A percentile compares a stretch with the other conserved stretches of the same genome.
phyloP scores from a whole-genome alignment of 2,113 vertebrate species.

The Mugil cephalus region DNA sequence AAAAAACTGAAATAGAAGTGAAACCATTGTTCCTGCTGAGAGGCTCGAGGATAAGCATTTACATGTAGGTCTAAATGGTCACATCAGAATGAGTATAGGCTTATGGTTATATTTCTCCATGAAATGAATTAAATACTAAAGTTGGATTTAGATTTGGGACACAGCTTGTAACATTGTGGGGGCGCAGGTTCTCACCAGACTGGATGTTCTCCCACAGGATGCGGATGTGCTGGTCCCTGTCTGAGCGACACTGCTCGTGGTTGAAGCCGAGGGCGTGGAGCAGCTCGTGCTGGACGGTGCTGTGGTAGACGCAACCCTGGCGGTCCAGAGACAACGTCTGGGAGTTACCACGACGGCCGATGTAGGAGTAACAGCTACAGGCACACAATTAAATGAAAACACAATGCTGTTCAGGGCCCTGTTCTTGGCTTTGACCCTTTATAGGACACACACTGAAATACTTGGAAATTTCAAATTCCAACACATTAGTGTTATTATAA shows the following conservation, averaged over 20 bases:
- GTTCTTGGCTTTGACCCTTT: too few species aligned
- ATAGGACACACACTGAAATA: too few species aligned
- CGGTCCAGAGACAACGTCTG: conserved; percentile 76
- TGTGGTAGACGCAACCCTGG: conserved; percentile 74
- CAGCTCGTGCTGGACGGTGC: conserved; percentile 78
- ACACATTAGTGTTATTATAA: too few species aligned
- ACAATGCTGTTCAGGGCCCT: too few species aligned
- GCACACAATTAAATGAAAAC: neutral
- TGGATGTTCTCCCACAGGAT: conserved; percentile 79
- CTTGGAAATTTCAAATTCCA: too few species aligned
- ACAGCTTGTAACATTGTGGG: neutral
- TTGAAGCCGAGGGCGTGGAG: conserved; percentile 82
- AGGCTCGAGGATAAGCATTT: too few species aligned
- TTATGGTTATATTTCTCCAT: too few species aligned
- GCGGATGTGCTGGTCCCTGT: conserved; percentile 78
- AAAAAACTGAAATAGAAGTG: too few species aligned
- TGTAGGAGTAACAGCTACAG: conserved; percentile 78
- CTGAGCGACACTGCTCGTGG: conserved; percentile 82
- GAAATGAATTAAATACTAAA: too few species aligned
- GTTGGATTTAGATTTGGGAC: neutral
- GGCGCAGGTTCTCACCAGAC: conserved; percentile 33
- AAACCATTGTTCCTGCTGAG: too few species aligned
- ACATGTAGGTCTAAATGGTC: too few species aligned
- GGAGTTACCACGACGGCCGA: conserved; percentile 63
- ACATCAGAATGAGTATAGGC: too few species aligned